Conservation (phyloP, 30 jellyfish, hydroid and myxozoan genomes). For the Hydractinia symbiolongicarpus region DNA sequence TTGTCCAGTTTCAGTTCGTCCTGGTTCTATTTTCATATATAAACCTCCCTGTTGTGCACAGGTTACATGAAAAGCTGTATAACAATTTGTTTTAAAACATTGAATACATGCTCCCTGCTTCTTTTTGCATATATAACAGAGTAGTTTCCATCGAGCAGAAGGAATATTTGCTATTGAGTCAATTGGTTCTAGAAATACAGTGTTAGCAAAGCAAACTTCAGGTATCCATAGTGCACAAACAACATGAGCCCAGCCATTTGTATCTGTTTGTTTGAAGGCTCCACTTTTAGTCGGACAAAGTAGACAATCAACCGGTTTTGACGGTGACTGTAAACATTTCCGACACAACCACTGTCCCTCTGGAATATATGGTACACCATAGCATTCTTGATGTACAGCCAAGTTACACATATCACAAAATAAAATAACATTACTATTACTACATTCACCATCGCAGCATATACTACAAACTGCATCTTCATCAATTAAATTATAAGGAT, state of each 20-base stretch:
- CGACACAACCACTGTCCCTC: constrained; percentile 99
- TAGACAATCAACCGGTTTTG: constrained; percentile 90
- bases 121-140: constrained; percentile 86
- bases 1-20: constrained; percentile 87
- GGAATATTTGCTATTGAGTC: constrained; percentile 93
- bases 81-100: constrained; percentile 87
- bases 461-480: constrained; percentile 99
- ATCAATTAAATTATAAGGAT: constrained; percentile 83
- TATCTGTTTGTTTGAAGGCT: constrained; percentile 97
- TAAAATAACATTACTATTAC: constrained; percentile 85
- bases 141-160: constrained; percentile 90
- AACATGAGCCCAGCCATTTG: constrained; percentile 94
- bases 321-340: constrained; percentile 95
- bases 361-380: constrained; percentile 99
- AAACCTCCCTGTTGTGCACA: constrained; percentile 99
- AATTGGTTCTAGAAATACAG: constrained; percentile 95
- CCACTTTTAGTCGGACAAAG: constrained; percentile 95
- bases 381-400: constrained; percentile 99
- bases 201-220: constrained; percentile 95
- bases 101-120: constrained; percentile 97
- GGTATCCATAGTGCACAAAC: constrained; percentile 99
- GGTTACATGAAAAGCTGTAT: constrained; percentile 94
- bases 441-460: constrained; percentile 97
- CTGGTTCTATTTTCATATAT: constrained; percentile 91
- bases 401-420: constrained; percentile 98